Base-by-base conservation (phyloP, 2,113 vertebrate genomes). In the Megaptera novaeangliae region DNA sequence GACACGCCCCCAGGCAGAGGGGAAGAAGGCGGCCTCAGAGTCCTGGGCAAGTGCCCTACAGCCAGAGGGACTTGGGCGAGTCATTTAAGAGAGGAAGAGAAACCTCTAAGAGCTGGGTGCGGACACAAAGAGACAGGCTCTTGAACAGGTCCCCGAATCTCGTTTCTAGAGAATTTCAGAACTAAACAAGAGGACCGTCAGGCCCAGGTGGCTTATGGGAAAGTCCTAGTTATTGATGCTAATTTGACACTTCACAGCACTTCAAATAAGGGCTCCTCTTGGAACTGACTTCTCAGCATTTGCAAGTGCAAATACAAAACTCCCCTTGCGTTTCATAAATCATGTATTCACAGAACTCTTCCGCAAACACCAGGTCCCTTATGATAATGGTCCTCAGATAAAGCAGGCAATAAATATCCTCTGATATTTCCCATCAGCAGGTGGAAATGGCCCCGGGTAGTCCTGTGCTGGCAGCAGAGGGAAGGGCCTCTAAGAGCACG, bases 371-470 rank as follows among this genome's bases (percentile, higher is more conserved):
- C 94, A 84, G 92, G 89, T 87, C 97, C 94, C 97, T 86, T 52
- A 52, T 17, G 87, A 77, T 84, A 95, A 97, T 52, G 88, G 96
- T 77, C 95, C 98, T 95, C 98, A 92, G 96, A 90, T 94, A 97
- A 98, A 97, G 91, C 52, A 97, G 97, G 95, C 96, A 91, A 94
- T 95, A 98, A 98, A 97, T 78, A 93, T 69, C 96, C 80, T 97
- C 97, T 95, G 95, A 96, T 93, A 81, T 17, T 96, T 94, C 98
- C 95, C 95, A 94, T 74, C 96, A 92, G 97, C 97, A 97, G 95
- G 71, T 55, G 64, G 93, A 96, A 98, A 31, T 8, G 46, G 88
- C 92, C 77, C 88, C 39, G 10, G 97, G 34, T 61, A 89, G 93
- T 91, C 85, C 87, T 29, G 8, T 0, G 88, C 90, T 66, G 55